phyloP scores from a whole-genome alignment of 2,888 invertebrate species.

The Lycophotia porphyrea region DNA sequence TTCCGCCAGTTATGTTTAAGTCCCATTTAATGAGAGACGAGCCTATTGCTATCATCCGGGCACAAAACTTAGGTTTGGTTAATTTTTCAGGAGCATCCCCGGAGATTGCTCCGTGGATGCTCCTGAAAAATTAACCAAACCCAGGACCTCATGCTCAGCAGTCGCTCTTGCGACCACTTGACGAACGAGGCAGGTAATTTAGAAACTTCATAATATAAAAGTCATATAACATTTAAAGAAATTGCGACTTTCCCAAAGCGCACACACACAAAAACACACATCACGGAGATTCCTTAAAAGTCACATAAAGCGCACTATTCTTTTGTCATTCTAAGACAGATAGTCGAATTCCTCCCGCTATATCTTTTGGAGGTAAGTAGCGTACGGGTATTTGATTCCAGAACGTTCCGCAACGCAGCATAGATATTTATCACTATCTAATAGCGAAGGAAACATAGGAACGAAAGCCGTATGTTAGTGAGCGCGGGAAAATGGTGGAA shows the following conservation, averaged over 20 bases:
- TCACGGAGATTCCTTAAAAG: neutral
- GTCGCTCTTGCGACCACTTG: too few relatives aligned
- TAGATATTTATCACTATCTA: slow-evolving; percentile 53
- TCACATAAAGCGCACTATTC: slow-evolving; percentile 16
- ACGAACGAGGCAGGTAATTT: too few relatives aligned
- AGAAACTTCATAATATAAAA: neutral
- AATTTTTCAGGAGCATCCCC: too few relatives aligned
- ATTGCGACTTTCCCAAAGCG: neutral
- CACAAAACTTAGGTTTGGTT: too few relatives aligned
- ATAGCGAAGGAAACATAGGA: slow-evolving; percentile 35
- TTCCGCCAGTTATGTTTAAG: too few relatives aligned
- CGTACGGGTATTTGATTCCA: slow-evolving; percentile 37
- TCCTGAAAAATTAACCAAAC: too few relatives aligned
- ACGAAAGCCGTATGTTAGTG: slow-evolving; percentile 23
- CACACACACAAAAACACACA: neutral
- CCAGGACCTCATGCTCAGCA: too few relatives aligned
- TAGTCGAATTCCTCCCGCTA: slow-evolving; percentile 18
- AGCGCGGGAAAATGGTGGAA: slow-evolving; percentile 9
- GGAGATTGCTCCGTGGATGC: too few relatives aligned
- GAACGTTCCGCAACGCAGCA: slow-evolving; percentile 12
- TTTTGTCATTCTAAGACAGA: slow-evolving; percentile 45
- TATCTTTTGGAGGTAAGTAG: slow-evolving; percentile 27
- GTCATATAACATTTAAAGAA: neutral
- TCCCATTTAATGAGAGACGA: too few relatives aligned
- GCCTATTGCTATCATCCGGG: too few relatives aligned